Evolutionary conservation across 2,113 vertebrate species (phyloP), one percentile per base, ranked within the genome.

Genomic region (Marcusenius ussheri): DNA sequence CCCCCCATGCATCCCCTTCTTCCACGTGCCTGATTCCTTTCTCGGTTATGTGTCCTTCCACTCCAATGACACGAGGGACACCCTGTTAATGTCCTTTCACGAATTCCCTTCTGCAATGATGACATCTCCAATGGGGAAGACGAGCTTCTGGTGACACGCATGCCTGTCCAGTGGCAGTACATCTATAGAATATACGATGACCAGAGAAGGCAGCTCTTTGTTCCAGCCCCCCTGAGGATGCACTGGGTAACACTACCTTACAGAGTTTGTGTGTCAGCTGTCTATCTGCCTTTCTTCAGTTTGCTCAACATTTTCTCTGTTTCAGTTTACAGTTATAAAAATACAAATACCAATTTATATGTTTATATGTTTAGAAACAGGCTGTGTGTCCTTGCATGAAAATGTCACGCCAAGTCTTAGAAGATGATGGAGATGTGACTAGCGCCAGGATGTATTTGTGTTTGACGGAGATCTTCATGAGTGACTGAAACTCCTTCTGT

Each of bases 141-240:
- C 13, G 86, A n/a, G 56, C 89, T 89, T 87, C 91, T 88, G 80
- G 92, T 93, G 93, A 94, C 94, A 94, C 91, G 92, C 92, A 90
- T 86, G 90, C 89, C 83, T 90, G 51, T 88, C 89, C 90, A 87
- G 88, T 88, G 89, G 84, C 39, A 90, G 90, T 83, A 74, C 86
- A 85, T 91, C 87, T 84, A 90, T 90, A 88, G 77, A n/a, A 88
- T 70, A 90, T 58, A 85, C 70, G 84, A 92, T 88, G 91, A 89
- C 70, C 70, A 92, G 90, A 91, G 74, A 88, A 66, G 62, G 39
- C 90, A 88, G 80, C 87, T 91, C n/a, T 70, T 42, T 66, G 49
- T 31, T 58, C 39, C 50, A 56, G 13, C 74, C 35, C 84, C 90
- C 89, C 56, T n/a, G 87, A 92, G 89, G 88, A 47, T 21, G 31